Evolutionary conservation across 2,797 vertebrate species (phyloP).

Genomic region (Babyrousa celebensis): DNA sequence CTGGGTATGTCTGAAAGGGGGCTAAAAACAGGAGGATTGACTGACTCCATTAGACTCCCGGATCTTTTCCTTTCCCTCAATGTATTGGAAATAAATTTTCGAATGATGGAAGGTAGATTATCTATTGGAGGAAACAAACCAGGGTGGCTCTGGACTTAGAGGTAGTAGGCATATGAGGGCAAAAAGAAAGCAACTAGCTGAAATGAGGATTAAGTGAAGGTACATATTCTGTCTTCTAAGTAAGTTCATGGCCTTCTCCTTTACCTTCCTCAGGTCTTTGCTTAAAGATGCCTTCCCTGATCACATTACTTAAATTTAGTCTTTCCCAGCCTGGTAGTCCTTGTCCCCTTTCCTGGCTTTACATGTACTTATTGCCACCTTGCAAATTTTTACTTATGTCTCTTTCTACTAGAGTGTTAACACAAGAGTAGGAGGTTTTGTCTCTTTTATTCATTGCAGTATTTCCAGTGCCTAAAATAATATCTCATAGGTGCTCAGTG

Average conservation of each 20-base stretch:
- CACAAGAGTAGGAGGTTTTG: not conserved
- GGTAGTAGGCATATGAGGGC: not conserved
- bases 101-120: not conserved
- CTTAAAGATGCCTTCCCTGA: not conserved
- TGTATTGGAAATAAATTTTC: not conserved
- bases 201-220: not conserved
- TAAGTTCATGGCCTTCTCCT: not conserved
- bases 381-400: not conserved
- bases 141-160: not conserved
- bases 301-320: not conserved
- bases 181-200: constrained; percentile 8
- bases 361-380: not conserved
- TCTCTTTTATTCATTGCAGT: not conserved
- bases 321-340: not conserved
- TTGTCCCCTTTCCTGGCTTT: not conserved
- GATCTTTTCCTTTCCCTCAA: not conserved
- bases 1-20: not conserved
- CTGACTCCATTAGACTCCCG: not conserved
- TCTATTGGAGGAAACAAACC: not conserved
- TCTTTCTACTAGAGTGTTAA: not conserved
- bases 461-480: not conserved
- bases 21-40: not conserved
- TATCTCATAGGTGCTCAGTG: not conserved
- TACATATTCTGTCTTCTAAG: not conserved
- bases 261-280: not conserved